A percentile compares a stretch with the other conserved stretches of the same genome.
phyloP scores from a whole-genome alignment of 2,797 vertebrate species.

The Phyllotis vaccarum region DNA sequence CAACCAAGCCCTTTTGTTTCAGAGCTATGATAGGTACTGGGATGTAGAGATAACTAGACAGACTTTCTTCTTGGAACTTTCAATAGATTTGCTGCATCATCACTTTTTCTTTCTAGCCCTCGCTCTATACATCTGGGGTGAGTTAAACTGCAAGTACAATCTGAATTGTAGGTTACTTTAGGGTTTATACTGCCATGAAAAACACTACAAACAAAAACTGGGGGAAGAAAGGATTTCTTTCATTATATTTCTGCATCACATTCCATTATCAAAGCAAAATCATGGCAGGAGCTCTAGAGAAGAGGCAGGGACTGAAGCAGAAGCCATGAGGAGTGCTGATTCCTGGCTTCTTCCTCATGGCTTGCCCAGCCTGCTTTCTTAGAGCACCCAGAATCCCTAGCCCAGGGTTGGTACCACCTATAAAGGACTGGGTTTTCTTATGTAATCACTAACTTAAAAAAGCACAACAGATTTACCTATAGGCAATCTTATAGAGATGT shows the following conservation, averaged over 20 bases:
- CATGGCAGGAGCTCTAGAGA: background rate
- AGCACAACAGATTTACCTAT: background rate
- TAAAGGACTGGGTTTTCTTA: no score
- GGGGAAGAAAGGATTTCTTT: background rate
- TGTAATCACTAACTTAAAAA: background rate
- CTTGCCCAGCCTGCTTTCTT: no score
- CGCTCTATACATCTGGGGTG: background rate
- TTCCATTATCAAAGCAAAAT: background rate
- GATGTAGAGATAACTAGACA: background rate
- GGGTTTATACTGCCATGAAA: background rate
- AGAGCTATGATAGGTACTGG: background rate
- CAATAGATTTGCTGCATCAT: background rate
- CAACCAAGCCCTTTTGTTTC: background rate
- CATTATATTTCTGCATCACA: background rate
- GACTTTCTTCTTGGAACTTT: background rate
- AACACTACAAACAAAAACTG: background rate
- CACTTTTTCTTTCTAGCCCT: background rate
- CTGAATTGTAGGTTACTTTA: background rate
- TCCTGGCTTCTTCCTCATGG: no score
- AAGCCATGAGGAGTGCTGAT: no score
- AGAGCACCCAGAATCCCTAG: no score
- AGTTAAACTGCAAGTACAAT: conserved; percentile 3
- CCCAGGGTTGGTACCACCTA: no score
- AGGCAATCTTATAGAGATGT: background rate
- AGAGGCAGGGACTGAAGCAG: background rate